Percentiles rank a stretch among this genome's conserved stretches.
These are phyloP conservation scores for Calcarius lapponicus DNA, from an alignment of 2,797 vertebrate species.

Conservation along the genomic window DNA sequence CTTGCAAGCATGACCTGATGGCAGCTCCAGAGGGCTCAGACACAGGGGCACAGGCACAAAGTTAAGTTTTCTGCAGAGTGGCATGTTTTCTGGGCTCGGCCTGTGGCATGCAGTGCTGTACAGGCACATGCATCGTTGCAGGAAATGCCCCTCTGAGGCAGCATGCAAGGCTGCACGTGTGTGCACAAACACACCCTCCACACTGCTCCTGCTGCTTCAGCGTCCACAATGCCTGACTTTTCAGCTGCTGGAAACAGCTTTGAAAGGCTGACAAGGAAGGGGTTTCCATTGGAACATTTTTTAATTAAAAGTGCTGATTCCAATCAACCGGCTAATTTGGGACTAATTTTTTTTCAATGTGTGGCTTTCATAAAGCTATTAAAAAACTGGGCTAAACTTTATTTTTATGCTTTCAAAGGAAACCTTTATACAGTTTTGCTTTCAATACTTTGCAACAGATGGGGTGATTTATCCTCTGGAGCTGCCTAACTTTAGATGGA, in stretches of 20 bases:
- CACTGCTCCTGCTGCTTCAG: not conserved
- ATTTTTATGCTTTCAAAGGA: not conserved
- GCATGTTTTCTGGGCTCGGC: not conserved
- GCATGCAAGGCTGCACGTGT: rapidly evolving
- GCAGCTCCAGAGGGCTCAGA: not conserved
- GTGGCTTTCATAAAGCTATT: not conserved
- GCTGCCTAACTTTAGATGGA: not conserved
- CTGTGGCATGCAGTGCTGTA: not conserved
- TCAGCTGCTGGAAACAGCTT: not conserved
- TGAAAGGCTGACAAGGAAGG: rapidly evolving
- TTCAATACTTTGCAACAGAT: not conserved
- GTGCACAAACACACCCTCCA: not conserved
- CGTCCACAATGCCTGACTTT: not conserved
- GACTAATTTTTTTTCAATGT: not conserved
- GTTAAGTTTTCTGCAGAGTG: not conserved
- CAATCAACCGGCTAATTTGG: not conserved
- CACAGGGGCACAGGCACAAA: not conserved
- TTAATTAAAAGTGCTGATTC: not conserved
- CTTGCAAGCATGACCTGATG: not conserved
- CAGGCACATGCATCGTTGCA: rapidly evolving
- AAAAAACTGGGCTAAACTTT: not conserved
- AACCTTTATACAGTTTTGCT: not conserved
- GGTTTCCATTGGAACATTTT: rapidly evolving
- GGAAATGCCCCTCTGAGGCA: rapidly evolving
- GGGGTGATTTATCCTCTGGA: not conserved